Percentiles rank a stretch among this genome's conserved stretches.
Evolutionary conservation across 2,113 vertebrate genomes (phyloP).

Genomic region (Mesoclemmys tuberculata): DNA sequence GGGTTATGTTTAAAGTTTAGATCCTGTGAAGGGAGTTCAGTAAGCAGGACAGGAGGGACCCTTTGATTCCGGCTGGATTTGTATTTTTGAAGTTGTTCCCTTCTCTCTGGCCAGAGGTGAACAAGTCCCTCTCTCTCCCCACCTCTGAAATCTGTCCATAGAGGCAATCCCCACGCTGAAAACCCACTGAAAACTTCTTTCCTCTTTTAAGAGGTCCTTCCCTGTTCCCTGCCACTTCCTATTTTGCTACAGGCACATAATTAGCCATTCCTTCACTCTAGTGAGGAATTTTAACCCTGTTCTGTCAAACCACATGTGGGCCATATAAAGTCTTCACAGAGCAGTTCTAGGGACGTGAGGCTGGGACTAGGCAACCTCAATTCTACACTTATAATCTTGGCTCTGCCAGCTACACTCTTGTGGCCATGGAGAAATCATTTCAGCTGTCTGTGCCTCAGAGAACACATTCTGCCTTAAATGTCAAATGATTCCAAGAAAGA

Average conservation of each 20-base stretch:
- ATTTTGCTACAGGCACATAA: neutral
- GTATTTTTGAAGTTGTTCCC: neutral
- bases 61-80: neutral
- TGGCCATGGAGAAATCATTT: neutral
- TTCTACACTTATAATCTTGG: neutral
- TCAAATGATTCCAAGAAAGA: slow-evolving; percentile 28
- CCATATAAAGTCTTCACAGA: neutral
- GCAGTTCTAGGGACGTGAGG: neutral
- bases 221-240: neutral
- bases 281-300: neutral
- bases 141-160: neutral
- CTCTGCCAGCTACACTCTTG: neutral
- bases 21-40: neutral
- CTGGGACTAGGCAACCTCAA: accelerated
- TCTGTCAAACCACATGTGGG: neutral
- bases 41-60: neutral
- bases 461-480: neutral
- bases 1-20: neutral
- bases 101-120: neutral
- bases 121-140: neutral
- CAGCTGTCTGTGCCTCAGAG: neutral
- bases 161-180: neutral
- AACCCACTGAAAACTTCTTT: neutral
- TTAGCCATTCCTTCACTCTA: neutral
- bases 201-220: neutral